phyloP scores from a whole-genome alignment of 2,888 invertebrate species.

The Thymelicus lineola region DNA sequence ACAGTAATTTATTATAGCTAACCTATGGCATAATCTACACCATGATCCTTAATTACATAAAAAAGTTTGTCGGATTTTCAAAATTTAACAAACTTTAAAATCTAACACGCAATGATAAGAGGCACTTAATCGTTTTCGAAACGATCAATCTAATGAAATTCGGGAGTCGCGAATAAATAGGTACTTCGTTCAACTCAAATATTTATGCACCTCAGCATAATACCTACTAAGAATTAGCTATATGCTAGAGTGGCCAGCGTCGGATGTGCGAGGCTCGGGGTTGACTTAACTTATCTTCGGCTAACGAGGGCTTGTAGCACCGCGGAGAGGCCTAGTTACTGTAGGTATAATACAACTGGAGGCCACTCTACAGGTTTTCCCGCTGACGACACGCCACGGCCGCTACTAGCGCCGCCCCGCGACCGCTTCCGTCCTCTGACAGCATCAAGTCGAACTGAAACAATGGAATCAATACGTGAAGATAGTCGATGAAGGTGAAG shows the following conservation, averaged over 20 bases:
- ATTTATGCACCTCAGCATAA: slow-evolving; percentile 23
- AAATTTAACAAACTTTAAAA: neutral
- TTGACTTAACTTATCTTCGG: slow-evolving; percentile 11
- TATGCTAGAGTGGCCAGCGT: slow-evolving; percentile 10
- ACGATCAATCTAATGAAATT: slow-evolving; percentile 5
- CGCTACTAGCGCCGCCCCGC: slow-evolving; percentile 98
- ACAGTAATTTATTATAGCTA: neutral
- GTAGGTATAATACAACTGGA: slow-evolving; percentile 18
- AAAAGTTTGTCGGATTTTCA: slow-evolving; percentile 3
- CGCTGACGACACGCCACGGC: slow-evolving; percentile 92
- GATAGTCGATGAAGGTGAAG: neutral
- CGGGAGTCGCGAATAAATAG: slow-evolving; percentile 13
- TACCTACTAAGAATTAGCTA: slow-evolving; percentile 14
- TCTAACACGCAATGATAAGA: slow-evolving; percentile 2
- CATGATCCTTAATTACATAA: slow-evolving; percentile 4
- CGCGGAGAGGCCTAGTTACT: slow-evolving; percentile 48
- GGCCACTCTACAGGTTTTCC: slow-evolving; percentile 50
- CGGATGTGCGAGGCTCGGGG: slow-evolving; percentile 6
- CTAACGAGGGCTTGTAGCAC: slow-evolving; percentile 5
- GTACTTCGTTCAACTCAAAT: slow-evolving; percentile 7
- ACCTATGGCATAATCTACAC: slow-evolving; percentile 5
- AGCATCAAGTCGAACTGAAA: slow-evolving; percentile 96
- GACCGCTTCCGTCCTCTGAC: slow-evolving; percentile 98
- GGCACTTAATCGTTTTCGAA: slow-evolving; percentile 4
- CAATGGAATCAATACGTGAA: slow-evolving; percentile 24